Evolutionary conservation across 1,140 invertebrate species (phyloP), one percentile per base, ranked within the genome.

Genomic region (Hestina assimilis): DNA sequence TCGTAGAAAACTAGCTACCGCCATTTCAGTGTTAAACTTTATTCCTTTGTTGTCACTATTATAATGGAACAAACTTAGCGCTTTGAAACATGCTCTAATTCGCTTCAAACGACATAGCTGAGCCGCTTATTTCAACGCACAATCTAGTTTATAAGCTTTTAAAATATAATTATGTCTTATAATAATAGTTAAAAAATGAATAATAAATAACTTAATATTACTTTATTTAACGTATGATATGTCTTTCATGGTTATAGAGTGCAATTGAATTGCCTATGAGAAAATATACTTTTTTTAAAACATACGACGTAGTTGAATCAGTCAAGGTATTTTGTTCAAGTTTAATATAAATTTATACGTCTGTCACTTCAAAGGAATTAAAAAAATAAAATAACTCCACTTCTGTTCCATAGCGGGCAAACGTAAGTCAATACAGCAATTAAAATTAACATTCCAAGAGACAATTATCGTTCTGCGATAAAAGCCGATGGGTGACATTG

Each of bases 401-500:
- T 20, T 38, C 5, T 38, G 21, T 19, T 40, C 19, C 23, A 4
- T 8, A 20, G 33, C n/a, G 15, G 19, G 47, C 11, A n/a, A 12
- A 51, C 15, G 41, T 21, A 11, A 46, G 42, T 62, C 41, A 14
- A 59, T 51, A 62, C 31, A n/a, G 28, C 26, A 33, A 35, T 63
- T 57, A 60, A 61, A 57, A 59, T 59, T 56, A 62, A 64, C 59
- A 46, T 54, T 52, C 53, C 59, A 23, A 33, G 52, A 26, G 28
- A 31, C 46, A 63, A 63, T 63, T 63, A 63, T 48, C 29, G 31
- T 43, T 45, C 58, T 52, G 26, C 45, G 54, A 57, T 57, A 66
- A 66, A 59, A 53, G 42, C 45, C 50, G 35, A 59, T 55, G 55
- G 46, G 23, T 56, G 54, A 59, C 55, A 66, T 61, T 54, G 51